Conservation (phyloP, 2,797 vertebrate species). For the Pampus argenteus region DNA sequence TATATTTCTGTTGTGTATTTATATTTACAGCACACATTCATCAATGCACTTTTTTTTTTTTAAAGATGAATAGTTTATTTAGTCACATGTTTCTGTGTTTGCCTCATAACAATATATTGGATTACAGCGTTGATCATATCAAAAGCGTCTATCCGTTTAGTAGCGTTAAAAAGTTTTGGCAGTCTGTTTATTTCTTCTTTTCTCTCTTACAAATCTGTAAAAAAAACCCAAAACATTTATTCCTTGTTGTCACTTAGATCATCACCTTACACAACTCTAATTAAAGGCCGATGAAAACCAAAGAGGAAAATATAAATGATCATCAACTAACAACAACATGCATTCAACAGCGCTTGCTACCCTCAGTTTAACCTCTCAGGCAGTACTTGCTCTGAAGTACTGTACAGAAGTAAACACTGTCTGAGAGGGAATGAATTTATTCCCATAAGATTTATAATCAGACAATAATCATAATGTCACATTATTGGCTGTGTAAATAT, state of each 20-base stretch:
- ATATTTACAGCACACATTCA: no score
- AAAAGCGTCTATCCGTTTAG: background rate
- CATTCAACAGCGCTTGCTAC: background rate
- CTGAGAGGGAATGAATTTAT: no score
- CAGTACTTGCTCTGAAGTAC: background rate
- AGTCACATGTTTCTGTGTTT: background rate
- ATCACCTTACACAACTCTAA: background rate
- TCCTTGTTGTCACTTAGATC: background rate
- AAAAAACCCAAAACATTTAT: background rate
- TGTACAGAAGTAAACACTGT: background rate
- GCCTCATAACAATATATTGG: background rate
- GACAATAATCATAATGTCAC: background rate
- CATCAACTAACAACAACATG: background rate
- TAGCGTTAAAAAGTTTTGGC: background rate
- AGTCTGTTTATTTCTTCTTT: background rate
- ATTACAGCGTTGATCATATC: background rate
- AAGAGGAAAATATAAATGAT: background rate
- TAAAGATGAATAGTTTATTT: background rate
- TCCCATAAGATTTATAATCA: background rate
- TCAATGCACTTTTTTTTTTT: background rate
- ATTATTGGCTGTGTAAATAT: background rate
- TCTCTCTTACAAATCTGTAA: background rate
- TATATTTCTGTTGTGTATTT: no score
- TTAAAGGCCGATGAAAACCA: background rate
- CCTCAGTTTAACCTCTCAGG: conserved; percentile 4